phyloP scores from a whole-genome alignment of 2,797 vertebrate species.

The Serranus cabrilla region DNA sequence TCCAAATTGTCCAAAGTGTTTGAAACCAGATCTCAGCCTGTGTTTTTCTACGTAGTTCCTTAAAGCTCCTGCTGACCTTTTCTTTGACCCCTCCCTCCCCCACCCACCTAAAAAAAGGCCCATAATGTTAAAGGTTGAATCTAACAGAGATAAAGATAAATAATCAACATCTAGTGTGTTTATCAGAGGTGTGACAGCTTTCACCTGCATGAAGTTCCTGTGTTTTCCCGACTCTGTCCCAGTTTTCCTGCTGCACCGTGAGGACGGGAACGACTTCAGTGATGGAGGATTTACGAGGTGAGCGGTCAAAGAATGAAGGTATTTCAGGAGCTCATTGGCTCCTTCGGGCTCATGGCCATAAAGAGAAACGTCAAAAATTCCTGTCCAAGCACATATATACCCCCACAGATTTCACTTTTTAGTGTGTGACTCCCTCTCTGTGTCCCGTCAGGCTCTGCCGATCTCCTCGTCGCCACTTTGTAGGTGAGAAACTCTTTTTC shows the following conservation, averaged over 20 bases:
- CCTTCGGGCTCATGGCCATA: conserved; percentile 61
- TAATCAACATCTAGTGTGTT: no score
- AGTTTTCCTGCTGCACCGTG: conserved; percentile 10
- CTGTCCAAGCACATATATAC: conserved; percentile 63
- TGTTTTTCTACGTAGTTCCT: no score
- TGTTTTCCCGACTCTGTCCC: no score
- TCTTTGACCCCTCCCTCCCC: no score
- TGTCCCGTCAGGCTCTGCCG: conserved; percentile 29
- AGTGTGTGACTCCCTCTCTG: conserved; percentile 41
- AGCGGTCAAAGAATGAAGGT: conserved; percentile 59
- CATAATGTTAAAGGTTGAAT: no score
- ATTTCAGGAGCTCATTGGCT: conserved; percentile 64
- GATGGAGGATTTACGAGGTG: conserved; percentile 44
- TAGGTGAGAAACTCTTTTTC: conserved; percentile 61
- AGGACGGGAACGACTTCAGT: not conserved
- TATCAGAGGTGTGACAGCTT: no score
- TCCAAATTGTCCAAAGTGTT: no score
- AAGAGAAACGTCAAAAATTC: conserved; percentile 39
- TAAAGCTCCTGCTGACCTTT: no score
- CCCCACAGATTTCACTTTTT: conserved; percentile 6
- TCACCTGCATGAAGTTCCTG: no score
- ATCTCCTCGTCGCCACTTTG: conserved; percentile 43
- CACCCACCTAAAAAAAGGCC: no score
- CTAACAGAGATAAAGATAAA: no score
- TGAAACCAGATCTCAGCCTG: no score